Conservation (phyloP, 2,113 vertebrate species). For the Gnathonemus echidnorhynchus region DNA sequence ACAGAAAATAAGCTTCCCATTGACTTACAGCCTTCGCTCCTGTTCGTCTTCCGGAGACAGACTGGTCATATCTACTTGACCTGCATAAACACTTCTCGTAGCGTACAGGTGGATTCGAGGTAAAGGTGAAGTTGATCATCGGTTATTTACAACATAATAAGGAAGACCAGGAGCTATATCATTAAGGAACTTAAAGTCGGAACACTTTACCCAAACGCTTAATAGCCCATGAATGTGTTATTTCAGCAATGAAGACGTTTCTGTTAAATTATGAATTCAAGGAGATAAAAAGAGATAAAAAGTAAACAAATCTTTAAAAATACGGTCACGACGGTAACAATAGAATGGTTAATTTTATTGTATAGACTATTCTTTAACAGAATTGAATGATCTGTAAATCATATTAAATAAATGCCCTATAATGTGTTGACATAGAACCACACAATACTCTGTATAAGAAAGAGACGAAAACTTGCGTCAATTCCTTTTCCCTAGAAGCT, state of each 20-base stretch:
- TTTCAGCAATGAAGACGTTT: not conserved
- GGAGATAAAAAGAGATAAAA: not conserved
- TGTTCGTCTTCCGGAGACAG: not conserved
- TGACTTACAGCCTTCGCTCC: not conserved
- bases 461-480: not conserved
- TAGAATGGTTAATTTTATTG: not conserved
- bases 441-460: not conserved
- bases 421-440: not conserved
- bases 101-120: slow-evolving; percentile 48
- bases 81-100: slow-evolving; percentile 24
- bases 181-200: no score
- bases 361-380: not conserved
- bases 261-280: not conserved
- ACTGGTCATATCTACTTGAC: not conserved
- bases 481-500: not conserved
- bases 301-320: not conserved
- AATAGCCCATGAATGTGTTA: not conserved
- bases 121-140: slow-evolving; percentile 50
- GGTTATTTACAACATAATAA: slow-evolving; percentile 49
- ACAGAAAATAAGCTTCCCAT: not conserved
- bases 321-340: not conserved
- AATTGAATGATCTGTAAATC: not conserved
- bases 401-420: not conserved
- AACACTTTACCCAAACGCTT: not conserved
- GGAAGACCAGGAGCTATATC: not conserved